These are phyloP conservation scores for Trichosurus vulpecula DNA, from an alignment of 2,797 vertebrate species.

Conservation along the genomic window DNA sequence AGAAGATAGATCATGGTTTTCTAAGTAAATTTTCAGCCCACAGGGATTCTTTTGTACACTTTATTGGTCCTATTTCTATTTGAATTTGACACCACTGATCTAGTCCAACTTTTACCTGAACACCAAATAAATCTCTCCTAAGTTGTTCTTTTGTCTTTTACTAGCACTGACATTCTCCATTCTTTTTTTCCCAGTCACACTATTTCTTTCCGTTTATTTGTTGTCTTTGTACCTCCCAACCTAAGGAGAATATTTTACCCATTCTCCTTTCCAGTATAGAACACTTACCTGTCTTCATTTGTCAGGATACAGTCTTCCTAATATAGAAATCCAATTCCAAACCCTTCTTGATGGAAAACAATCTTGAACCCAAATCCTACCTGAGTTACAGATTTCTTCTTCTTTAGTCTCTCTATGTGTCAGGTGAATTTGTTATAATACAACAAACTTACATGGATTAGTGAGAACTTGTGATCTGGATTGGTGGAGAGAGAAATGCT, in stretches of 20 bases:
- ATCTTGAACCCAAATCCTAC: neutral
- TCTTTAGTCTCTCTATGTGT: neutral
- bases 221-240: neutral
- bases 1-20: too few species aligned
- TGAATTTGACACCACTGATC: too few species aligned
- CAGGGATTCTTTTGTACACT: too few species aligned
- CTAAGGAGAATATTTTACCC: neutral
- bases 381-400: neutral
- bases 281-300: neutral
- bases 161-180: neutral
- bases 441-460: neutral
- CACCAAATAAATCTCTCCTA: neutral
- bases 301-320: neutral
- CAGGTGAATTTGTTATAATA: neutral
- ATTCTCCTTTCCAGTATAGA: neutral
- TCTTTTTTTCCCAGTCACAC: neutral
- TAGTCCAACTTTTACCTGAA: too few species aligned
- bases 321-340: neutral
- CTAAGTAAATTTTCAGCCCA: too few species aligned
- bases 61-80: too few species aligned
- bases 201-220: neutral
- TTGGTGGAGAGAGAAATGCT: neutral
- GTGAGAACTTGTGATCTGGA: neutral
- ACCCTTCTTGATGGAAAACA: neutral
- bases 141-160: conserved; percentile 28